Conservation (phyloP, 30 jellyfish, hydroid and myxozoan genomes). For the Pseudorhiza aurosa region DNA sequence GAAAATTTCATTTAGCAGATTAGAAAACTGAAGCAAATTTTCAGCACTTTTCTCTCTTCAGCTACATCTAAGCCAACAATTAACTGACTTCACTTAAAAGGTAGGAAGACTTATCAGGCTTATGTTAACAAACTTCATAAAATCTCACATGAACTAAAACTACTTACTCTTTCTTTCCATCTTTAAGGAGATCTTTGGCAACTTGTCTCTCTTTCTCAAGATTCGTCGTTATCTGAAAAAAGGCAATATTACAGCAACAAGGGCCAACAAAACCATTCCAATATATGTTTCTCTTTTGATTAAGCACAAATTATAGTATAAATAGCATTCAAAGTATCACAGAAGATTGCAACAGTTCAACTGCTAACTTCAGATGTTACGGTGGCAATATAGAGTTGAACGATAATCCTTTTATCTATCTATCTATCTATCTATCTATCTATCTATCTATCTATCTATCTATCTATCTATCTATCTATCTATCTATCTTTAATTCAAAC, state of each 20-base stretch:
- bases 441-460: too few relatives aligned
- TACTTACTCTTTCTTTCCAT: constrained; percentile 93
- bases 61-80: background rate
- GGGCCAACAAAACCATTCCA: too few relatives aligned
- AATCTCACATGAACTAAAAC: background rate
- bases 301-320: background rate
- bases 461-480: too few relatives aligned
- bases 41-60: background rate
- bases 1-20: too few relatives aligned
- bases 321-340: too few relatives aligned
- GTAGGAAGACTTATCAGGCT: background rate
- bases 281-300: too few relatives aligned
- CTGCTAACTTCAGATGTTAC: too few relatives aligned
- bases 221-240: constrained; percentile 59
- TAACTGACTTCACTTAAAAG: background rate
- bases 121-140: background rate
- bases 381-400: too few relatives aligned
- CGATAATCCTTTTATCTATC: too few relatives aligned
- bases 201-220: constrained; percentile 90
- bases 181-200: constrained; percentile 83
- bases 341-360: too few relatives aligned
- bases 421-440: background rate
- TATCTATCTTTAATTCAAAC: too few relatives aligned
- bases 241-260: background rate
- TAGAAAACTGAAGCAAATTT: too few relatives aligned